Base-by-base conservation (phyloP, 2,888 invertebrate species). In the Lomographa bimaculata region DNA sequence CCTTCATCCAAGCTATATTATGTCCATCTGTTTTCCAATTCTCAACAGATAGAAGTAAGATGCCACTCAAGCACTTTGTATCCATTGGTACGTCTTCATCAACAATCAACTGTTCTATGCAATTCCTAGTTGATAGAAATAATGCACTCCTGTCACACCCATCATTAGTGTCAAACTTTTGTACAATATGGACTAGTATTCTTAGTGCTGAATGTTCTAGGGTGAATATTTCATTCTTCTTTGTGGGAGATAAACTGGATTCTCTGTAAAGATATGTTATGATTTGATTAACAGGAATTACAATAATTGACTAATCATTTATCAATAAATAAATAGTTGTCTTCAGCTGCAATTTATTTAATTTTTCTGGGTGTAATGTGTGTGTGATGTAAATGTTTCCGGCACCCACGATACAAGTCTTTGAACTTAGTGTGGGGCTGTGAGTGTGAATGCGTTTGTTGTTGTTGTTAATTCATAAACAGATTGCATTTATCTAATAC, bases 21-120 rank as follows among this genome's bases (percentile, higher is more conserved):
- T n/a, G n/a, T n/a, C n/a, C n/a, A n/a, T n/a, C n/a, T n/a, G n/a
- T n/a, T n/a, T n/a, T n/a, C n/a, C n/a, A n/a, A n/a, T n/a, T 6
- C 7, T 39, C 30, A 84, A 80, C 63, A 90, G 90, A 74, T 2
- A 92, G 72, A 37, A 89, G 79, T 7, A 93, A 63, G 18, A 92
- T 85, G 0, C 92, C 93, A 46, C 91, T 90, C 56, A 93, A 91
- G 3, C 90, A 90, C 60, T 92, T 92, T 0, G 92, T 91, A 57
- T 94, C 93, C 90, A 93, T 92, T 0, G 92, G 91, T 1, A 92
- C 80, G 41, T 91, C 90, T 2, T 77, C 73, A 53, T 91, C 72
- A 26, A 71, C 69, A 38, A 91, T 60, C 3, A 90, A 47, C 1
- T 69, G 32, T 11, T 78, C 63, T 2, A 82, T 60, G 48, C 43